phyloP scores from a whole-genome alignment of 2,888 invertebrate species.

The Calameuta pallipes region DNA sequence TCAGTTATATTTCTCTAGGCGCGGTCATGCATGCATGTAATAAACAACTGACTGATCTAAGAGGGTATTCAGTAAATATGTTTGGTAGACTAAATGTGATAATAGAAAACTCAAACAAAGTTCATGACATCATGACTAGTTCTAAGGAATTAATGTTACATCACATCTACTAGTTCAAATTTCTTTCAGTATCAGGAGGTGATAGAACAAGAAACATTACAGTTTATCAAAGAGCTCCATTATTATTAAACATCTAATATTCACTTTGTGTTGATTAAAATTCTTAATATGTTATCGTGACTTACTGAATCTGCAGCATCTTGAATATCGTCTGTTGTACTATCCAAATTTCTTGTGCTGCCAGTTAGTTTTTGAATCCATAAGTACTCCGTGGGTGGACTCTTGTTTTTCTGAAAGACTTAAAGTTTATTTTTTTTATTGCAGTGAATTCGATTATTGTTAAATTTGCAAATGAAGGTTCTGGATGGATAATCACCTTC shows the following conservation, averaged over 20 bases:
- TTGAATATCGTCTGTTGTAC: slow-evolving; percentile 43
- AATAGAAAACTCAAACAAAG: neutral
- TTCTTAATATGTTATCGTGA: neutral
- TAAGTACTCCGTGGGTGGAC: slow-evolving; percentile 51
- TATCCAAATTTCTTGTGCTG: slow-evolving; percentile 48
- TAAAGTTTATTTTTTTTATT: slow-evolving; percentile 26
- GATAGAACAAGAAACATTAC: too few relatives aligned
- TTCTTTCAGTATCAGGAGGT: neutral
- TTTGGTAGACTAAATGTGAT: neutral
- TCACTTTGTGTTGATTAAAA: too few relatives aligned
- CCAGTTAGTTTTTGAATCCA: slow-evolving; percentile 61
- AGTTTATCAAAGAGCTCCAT: neutral
- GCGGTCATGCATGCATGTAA: neutral
- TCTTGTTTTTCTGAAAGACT: slow-evolving; percentile 59
- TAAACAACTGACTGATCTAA: neutral
- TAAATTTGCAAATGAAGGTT: slow-evolving; percentile 16
- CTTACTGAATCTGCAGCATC: slow-evolving; percentile 51
- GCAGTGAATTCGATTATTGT: neutral
- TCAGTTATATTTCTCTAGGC: neutral
- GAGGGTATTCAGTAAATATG: neutral
- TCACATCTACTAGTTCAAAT: neutral
- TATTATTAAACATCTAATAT: neutral
- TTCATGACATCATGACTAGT: neutral
- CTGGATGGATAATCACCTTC: slow-evolving; percentile 70
- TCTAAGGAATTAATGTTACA: neutral